These are phyloP conservation scores for Daubentonia madagascariensis DNA, from an alignment of 2,113 vertebrate species.

Conservation along the genomic window DNA sequence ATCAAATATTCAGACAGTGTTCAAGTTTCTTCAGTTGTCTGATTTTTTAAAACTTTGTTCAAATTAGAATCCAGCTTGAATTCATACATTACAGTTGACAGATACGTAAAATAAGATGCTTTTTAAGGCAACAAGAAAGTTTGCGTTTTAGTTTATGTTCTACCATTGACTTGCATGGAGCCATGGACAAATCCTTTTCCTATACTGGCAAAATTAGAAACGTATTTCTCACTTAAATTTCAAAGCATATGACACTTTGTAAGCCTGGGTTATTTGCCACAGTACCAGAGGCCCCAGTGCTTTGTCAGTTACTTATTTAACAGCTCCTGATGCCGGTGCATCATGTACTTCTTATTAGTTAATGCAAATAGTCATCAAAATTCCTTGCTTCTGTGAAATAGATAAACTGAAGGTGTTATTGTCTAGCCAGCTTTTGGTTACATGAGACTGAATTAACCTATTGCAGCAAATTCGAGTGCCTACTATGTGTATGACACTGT, in stretches of 20 bases:
- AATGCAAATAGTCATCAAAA: not conserved
- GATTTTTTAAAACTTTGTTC: not conserved
- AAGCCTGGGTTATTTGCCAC: not conserved
- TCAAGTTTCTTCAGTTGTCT: not conserved
- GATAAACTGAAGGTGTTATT: not conserved
- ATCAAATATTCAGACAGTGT: not conserved
- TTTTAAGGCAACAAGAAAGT: not conserved
- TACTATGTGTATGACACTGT: not conserved
- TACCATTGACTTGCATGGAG: not conserved
- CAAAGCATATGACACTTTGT: not conserved
- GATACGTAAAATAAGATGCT: not conserved
- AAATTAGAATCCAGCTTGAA: not conserved
- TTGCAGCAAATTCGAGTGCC: not conserved
- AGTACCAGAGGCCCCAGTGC: not conserved
- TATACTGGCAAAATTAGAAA: conserved; percentile 11
- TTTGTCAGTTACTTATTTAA: not conserved
- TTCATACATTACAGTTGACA: not conserved
- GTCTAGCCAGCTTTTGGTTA: not conserved
- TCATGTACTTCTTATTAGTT: not conserved
- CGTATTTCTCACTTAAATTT: not conserved
- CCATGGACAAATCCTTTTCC: not conserved
- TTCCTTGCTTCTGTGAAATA: not conserved
- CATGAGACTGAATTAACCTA: not conserved
- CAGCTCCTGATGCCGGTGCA: not conserved
- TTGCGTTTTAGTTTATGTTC: conserved; percentile 3